Base-by-base conservation (phyloP, 2,113 vertebrate genomes). In the Noctilio leporinus region DNA sequence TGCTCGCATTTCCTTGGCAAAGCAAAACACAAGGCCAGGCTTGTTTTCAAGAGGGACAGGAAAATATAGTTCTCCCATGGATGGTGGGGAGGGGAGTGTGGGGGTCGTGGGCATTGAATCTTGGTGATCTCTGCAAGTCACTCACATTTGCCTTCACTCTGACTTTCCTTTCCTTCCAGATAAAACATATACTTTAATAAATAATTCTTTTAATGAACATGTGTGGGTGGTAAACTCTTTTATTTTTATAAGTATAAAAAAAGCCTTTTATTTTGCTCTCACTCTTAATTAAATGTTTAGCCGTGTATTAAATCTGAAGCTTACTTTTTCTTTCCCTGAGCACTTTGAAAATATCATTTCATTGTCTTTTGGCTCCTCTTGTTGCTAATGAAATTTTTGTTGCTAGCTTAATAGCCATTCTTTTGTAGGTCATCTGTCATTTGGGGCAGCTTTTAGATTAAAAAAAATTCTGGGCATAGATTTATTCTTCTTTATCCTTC, bases 241-340 rank as follows among this genome's bases (percentile, higher is more conserved):
- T 35, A 40, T 75, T 59, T 93, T 95, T 80, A n/a, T 35, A 59
- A 20, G 30, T 75, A 4, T 77, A 55, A 65, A 70, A 85, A 55
- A 85, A 59, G 67, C 20, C 49, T 7, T 47, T 80, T 88, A 57
- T 89, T 67, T 95, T 62, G 26, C 55, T 15, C 51, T 96, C 17
- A 57, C 24, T 92, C 82, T 94, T 94, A 95, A 84, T 92, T 84
- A 95, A 91, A 69, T 69, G 59, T 92, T 96, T 88, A 93, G 53
- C 28, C 65, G 28, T 38, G 5, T 78, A 57, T 91, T 81, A 93
- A 82, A 90, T 85, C 49, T 65, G 40, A 83, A 40, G 30, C 45
- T 95, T 78, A 30, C 26, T 77, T 10, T 89, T 92, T 89, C 26
- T 80, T 93, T 93, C 43, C 28, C 67, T 76, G 45, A 72, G 40